Evolutionary conservation across 2,888 invertebrate genomes (phyloP), one percentile per base, ranked within the genome.

Genomic region (Elegia similella): DNA sequence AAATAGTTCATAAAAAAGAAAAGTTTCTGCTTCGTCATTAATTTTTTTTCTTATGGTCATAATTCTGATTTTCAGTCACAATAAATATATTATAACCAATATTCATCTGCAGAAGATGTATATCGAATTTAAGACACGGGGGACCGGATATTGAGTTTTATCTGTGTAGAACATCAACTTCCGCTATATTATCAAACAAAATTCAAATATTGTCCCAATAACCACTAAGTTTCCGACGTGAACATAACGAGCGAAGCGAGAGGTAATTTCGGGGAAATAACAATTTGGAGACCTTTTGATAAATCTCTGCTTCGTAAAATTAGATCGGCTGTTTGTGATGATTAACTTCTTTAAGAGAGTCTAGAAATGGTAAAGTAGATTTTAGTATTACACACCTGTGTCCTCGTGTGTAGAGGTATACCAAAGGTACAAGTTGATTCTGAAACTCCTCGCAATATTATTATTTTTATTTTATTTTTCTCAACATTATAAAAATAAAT

Each of bases 211-310:
- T 32, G 16, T n/a, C 34, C 44, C 54, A 55, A 55, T 55, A 55
- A 55, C 54, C 54, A 55, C 54, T 55, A 32, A 55, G 32, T 42
- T 59, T 59, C 54, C 58, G 59, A 52, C 57, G 15, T 34, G 42
- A 32, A 62, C 62, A 64, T 61, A 60, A 64, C 59, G 59, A 38
- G 32, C 13, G 44, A 30, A 44, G 62, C 52, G 30, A 62, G 50
- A 59, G 61, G 44, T 30, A 52, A 56, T 67, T 64, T 58, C 29
- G 42, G 59, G 63, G 62, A 67, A 66, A 60, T 62, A 56, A 58
- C 44, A 56, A 58, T 62, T 67, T 65, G 60, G 55, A 60, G 46
- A 59, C 57, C 57, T 53, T 42, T 38, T 7, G 15, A 46, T 55
- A 17, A 17, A 6, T 34, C 46, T 44, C 7, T 10, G 16, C 30